Percentiles rank a stretch among this genome's conserved stretches.
Evolutionary conservation across 1,140 invertebrate genomes (phyloP).

Genomic region (Andrena cerasifolii): DNA sequence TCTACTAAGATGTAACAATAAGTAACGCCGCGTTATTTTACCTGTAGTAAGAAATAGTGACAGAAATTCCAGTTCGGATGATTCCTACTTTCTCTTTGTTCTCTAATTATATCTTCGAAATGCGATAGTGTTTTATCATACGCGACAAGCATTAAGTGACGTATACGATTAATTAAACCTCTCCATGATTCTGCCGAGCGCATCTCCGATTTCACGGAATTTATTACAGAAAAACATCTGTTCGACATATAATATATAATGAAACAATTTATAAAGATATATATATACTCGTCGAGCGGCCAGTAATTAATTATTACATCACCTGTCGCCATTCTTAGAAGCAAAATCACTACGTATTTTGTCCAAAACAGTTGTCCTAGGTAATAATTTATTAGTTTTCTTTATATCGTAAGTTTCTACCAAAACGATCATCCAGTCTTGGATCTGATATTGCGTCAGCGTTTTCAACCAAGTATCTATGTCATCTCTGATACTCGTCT

Average conservation of each 20-base stretch:
- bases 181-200: constrained; percentile 95
- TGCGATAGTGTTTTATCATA: constrained; percentile 93
- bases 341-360: constrained; percentile 97
- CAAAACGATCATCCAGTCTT: constrained; percentile 97
- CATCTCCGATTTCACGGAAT: constrained; percentile 94
- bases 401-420: constrained; percentile 96
- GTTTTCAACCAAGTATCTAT: constrained; percentile 93
- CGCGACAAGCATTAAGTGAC: constrained; percentile 92
- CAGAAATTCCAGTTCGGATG: constrained; percentile 96
- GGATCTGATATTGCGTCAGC: constrained; percentile 88
- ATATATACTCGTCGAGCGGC: neutral
- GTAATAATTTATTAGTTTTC: constrained; percentile 95
- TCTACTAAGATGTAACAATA: neutral
- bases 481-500: constrained; percentile 92
- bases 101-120: constrained; percentile 96
- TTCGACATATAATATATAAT: constrained; percentile 67
- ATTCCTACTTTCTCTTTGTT: constrained; percentile 94
- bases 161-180: constrained; percentile 90
- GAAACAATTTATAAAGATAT: neutral
- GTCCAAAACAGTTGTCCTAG: constrained; percentile 95
- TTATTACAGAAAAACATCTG: constrained; percentile 94
- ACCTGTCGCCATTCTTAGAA: constrained; percentile 92
- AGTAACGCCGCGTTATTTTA: constrained; percentile 72
- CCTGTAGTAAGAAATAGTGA: constrained; percentile 96
- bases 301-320: constrained; percentile 37